A percentile compares a stretch with the other conserved stretches of the same genome.
These are phyloP conservation scores for Dicerorhinus sumatrensis DNA, from an alignment of 2,113 vertebrate genomes.

Conservation along the genomic window DNA sequence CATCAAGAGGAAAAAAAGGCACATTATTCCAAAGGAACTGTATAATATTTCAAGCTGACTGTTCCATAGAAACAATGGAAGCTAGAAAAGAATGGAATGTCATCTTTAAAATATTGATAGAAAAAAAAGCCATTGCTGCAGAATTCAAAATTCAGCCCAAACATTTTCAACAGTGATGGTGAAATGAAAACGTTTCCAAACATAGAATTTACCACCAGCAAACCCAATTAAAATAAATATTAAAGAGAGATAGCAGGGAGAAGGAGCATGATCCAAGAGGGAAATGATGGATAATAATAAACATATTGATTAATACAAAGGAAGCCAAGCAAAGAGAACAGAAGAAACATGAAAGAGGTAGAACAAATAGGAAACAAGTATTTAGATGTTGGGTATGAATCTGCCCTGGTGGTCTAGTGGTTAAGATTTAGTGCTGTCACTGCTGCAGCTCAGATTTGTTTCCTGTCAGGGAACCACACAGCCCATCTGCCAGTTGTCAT, in stretches of 20 bases:
- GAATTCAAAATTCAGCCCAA: background rate
- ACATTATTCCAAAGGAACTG: background rate
- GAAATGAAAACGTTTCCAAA: background rate
- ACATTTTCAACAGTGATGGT: background rate
- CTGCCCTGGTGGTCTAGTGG: no score
- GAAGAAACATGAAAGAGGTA: background rate
- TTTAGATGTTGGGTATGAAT: background rate
- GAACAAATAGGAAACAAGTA: background rate
- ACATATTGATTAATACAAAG: background rate
- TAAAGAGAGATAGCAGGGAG: background rate
- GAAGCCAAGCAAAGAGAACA: background rate
- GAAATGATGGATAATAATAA: background rate
- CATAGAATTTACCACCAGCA: background rate
- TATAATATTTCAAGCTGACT: background rate
- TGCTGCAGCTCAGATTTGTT: no score
- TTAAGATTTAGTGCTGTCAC: no score
- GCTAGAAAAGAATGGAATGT: background rate
- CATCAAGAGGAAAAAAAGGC: no score
- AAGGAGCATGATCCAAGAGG: background rate
- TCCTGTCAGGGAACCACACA: no score
- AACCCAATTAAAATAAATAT: background rate
- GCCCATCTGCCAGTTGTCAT: no score
- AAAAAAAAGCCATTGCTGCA: background rate
- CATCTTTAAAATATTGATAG: background rate
- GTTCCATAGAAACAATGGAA: background rate